phyloP scores from a whole-genome alignment of 2,888 invertebrate species.

The Drosophila percnosoma region DNA sequence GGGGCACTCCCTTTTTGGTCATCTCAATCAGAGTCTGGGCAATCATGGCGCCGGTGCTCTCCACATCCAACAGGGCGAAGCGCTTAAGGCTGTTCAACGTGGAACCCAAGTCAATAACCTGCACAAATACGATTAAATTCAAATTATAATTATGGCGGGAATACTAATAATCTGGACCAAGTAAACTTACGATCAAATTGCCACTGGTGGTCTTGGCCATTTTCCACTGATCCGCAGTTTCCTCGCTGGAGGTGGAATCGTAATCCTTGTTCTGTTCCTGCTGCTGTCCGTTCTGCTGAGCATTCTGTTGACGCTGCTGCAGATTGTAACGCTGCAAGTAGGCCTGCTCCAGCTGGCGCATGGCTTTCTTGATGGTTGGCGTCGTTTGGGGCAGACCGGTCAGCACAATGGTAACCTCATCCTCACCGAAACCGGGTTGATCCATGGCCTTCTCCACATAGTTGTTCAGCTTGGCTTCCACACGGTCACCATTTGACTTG shows the following conservation, averaged over 20 bases:
- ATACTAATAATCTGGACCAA: not conserved
- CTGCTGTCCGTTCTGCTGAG: conserved; percentile 36
- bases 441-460: conserved; percentile 61
- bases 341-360: conserved; percentile 73
- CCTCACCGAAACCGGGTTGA: conserved; percentile 64
- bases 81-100: conserved; percentile 71
- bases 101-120: conserved; percentile 80
- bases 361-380: conserved; percentile 72
- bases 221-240: conserved; percentile 61
- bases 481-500: conserved; percentile 68
- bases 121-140: not conserved
- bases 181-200: conserved; percentile 73
- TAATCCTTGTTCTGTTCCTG: conserved; percentile 43
- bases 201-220: conserved; percentile 61
- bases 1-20: conserved; percentile 67
- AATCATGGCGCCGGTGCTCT: conserved; percentile 67
- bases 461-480: conserved; percentile 70
- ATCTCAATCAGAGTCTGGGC: conserved; percentile 75
- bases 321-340: conserved; percentile 77
- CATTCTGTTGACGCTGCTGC: conserved; percentile 63
- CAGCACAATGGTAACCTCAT: conserved; percentile 82
- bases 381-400: conserved; percentile 78
- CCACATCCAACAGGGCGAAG: conserved; percentile 70
- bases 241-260: conserved; percentile 63
- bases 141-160: not conserved